Evolutionary conservation across 2,888 invertebrate genomes (phyloP), one percentile per base, ranked within the genome.

Genomic region (Drosophila macrospina): DNA sequence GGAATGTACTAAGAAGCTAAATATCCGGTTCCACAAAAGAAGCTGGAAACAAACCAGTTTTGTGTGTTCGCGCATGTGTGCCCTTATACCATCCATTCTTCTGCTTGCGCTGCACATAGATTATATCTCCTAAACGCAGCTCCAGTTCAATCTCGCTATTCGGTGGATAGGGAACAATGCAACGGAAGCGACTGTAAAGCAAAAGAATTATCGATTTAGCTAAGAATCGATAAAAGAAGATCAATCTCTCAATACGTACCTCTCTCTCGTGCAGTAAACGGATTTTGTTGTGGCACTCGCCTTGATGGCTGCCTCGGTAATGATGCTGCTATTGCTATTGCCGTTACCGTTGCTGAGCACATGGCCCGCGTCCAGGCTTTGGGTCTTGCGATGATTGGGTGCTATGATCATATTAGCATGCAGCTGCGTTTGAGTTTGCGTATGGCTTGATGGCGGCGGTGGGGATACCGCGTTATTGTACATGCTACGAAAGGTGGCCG

Each of bases 31-130:
- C 96, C 11, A 98, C 98, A 93, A 98, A 98, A 90, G 97, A 98
- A 51, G 98, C 97, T 1, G 98, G 98, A 93, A 98, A 98, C 42
- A 98, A 94, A n/a, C 98, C 98, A 4, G 97, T 97, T 83, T 97
- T 96, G 36, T 98, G 98, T 1, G 97, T 98, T 60, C 97, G 94
- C 80, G 97, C 96, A 79, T 97, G 94, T 0, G 97, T 98, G 16
- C 98, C 98, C 91, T 98, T 98, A 92, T 96, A 98, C 98, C 98
- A 98, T 48, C 98, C 98, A 90, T 98, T 98, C 54, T 98, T 98
- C 55, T 98, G 95, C 90, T 98, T 98, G 88, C 96, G 96, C 88
- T 97, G 96, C 16, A 98, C 98, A 82, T 97, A 95, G 76, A 98
- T 97, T 60, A 98, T 95, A 89, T 98, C 98, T 69, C 98, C 97